Conservation (phyloP, 2,888 invertebrate genomes). For the Rhagonycha fulva region DNA sequence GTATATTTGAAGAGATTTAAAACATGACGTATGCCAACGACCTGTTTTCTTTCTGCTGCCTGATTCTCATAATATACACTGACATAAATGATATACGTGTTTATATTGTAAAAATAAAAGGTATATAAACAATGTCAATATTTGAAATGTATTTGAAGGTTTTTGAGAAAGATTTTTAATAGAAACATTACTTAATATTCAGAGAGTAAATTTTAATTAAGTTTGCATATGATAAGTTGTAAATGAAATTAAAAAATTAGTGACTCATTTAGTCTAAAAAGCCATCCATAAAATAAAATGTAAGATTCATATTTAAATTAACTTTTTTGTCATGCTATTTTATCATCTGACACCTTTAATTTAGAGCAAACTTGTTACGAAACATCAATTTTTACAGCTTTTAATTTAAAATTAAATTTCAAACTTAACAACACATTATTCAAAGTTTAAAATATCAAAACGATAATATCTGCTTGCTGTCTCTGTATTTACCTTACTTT, state of each 20-base stretch:
- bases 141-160: neutral
- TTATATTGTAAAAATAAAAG: conserved; percentile 20
- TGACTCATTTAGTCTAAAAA: neutral
- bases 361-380: too few relatives aligned
- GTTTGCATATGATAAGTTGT: neutral
- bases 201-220: neutral
- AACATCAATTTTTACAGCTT: too few relatives aligned
- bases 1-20: conserved; percentile 29
- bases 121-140: neutral
- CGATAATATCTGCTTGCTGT: neutral
- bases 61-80: conserved; percentile 24
- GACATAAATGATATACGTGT: conserved; percentile 27
- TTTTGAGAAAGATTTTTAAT: neutral
- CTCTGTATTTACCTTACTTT: neutral
- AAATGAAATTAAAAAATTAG: neutral
- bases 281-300: too few relatives aligned
- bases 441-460: neutral
- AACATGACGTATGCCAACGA: conserved; percentile 30
- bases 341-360: too few relatives aligned
- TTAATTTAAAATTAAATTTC: neutral
- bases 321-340: too few relatives aligned
- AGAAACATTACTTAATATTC: neutral
- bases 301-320: too few relatives aligned
- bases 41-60: conserved; percentile 18
- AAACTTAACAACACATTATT: neutral